Evolutionary conservation across 2,113 vertebrate genomes (phyloP).

Genomic region (Parotia lawesii): DNA sequence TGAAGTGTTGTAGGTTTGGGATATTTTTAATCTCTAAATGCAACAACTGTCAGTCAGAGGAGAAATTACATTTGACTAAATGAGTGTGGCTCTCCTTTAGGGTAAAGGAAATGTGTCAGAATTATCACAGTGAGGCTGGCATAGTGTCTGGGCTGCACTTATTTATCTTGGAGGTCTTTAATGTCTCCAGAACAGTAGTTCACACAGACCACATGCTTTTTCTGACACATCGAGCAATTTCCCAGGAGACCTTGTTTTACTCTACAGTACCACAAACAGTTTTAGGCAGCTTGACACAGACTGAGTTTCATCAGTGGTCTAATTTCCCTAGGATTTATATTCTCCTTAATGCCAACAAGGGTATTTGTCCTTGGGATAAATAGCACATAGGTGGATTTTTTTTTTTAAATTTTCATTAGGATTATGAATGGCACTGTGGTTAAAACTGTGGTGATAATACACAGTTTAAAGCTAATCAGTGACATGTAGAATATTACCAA

Average conservation of each 20-base stretch:
- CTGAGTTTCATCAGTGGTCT: neutral
- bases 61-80: conserved; percentile 24
- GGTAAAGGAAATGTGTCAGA: conserved; percentile 1
- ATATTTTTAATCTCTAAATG: conserved; percentile 44
- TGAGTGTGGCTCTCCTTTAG: conserved; percentile 19
- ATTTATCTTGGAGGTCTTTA: conserved; percentile 15
- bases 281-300: neutral
- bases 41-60: neutral
- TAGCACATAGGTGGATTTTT: neutral
- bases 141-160: neutral
- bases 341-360: neutral
- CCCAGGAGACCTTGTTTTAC: neutral
- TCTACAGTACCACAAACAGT: neutral
- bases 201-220: neutral
- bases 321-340: neutral
- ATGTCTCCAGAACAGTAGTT: neutral
- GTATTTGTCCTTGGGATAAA: neutral
- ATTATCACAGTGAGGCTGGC: neutral
- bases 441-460: neutral
- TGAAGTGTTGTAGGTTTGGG: neutral
- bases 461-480: neutral
- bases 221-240: neutral
- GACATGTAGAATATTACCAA: neutral
- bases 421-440: neutral
- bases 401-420: neutral